Base-by-base conservation (phyloP, 2,797 vertebrate genomes). In the Carcharodon carcharias region DNA sequence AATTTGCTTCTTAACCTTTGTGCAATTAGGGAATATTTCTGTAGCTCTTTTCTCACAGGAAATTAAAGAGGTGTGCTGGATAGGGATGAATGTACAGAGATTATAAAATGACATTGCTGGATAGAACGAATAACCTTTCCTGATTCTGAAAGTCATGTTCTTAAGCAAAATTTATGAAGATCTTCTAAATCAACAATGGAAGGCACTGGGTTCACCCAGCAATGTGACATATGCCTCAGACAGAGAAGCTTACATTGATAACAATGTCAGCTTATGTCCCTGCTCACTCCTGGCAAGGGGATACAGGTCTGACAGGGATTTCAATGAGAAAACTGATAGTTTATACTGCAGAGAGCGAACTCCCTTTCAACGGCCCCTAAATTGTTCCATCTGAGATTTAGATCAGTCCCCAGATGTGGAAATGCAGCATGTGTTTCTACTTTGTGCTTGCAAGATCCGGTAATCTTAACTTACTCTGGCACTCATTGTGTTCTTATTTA, bases 361-460 rank as follows among this genome's bases (percentile, higher is more conserved):
- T 67, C 40, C 91, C 91, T 65, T 67, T 8, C 0, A 5, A n/a
- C 26, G 91, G 91, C 91, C 91, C 61, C 91, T 93, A 67, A 93
- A 67, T 93, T 40, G 61, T 93, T 93, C 61, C 91, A 65, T 23
- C 91, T 93, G 91, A 67, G n/a, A 45, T 67, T 40, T 63, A 45
- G 21, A 67, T 21, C 21, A 93, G 45, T 93, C 91, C 26, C 91
- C 63, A 93, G 21, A 67, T 65, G n/a, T 65, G 63, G 91, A 93
- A 93, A 67, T 93, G 21, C n/a, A 93, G 63, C 91, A 93, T 45
- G 9, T 93, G 61, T 93, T 93, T 93, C 63, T 67, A 45, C 63
- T 93, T 93, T 93, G 91, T 85, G 35, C n/a, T n/a, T 67, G 61
- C n/a, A 93, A n/a, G 8, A 93, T 93, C 4, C 89, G 40, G 89